phyloP scores from a whole-genome alignment of 1,140 invertebrate genomes.

The Drosophila virilis region DNA sequence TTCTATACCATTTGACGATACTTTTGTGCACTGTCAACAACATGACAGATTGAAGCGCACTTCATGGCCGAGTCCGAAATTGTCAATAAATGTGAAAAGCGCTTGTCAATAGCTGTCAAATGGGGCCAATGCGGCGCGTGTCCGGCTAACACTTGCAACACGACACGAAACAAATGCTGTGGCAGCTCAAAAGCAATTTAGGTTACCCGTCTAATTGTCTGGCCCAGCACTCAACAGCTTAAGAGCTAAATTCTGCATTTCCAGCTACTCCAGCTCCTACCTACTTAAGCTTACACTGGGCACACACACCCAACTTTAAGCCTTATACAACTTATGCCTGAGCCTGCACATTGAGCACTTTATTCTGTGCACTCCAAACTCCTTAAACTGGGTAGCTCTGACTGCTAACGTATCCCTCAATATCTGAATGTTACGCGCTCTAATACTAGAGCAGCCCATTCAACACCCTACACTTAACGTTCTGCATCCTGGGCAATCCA shows the following conservation, averaged over 20 bases:
- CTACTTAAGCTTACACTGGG: too few species aligned
- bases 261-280: too few species aligned
- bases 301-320: too few species aligned
- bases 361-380: too few species aligned
- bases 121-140: slow-evolving; percentile 60
- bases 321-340: too few species aligned
- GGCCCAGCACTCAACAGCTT: not conserved
- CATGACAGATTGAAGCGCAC: slow-evolving; percentile 49
- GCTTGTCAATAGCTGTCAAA: slow-evolving; percentile 55
- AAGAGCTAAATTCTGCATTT: too few species aligned
- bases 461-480: not conserved
- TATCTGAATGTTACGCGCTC: too few species aligned
- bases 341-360: too few species aligned
- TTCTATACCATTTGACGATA: slow-evolving; percentile 15
- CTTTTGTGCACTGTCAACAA: slow-evolving; percentile 18
- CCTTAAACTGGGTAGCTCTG: too few species aligned
- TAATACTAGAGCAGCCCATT: too few species aligned
- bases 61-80: slow-evolving; percentile 33
- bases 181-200: slow-evolving; percentile 39
- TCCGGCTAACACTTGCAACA: slow-evolving; percentile 33
- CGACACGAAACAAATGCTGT: slow-evolving; percentile 9
- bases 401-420: too few species aligned
- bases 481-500: not conserved
- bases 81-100: slow-evolving; percentile 73
- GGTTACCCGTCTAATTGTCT: slow-evolving; percentile 37